Evolutionary conservation across 2,888 invertebrate species (phyloP).

Genomic region (Sussaba pulchella): DNA sequence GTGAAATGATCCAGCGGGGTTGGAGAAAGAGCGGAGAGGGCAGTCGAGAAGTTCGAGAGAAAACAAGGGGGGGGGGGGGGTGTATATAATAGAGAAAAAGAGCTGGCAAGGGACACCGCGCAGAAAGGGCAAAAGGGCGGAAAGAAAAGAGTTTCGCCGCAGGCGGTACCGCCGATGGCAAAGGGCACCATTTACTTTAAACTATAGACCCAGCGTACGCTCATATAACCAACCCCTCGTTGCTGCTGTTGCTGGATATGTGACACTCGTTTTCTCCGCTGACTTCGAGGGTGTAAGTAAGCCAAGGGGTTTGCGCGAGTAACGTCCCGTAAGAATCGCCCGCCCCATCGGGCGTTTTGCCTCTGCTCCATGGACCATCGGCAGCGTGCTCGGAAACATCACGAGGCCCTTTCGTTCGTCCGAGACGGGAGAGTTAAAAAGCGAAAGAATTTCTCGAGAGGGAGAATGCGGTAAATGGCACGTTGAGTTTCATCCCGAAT

Average conservation of each 20-base stretch:
- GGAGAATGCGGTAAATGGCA: slow-evolving; percentile 11
- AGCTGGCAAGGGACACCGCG: slow-evolving; percentile 50
- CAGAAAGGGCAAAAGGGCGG: slow-evolving; percentile 6
- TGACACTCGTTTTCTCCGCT: slow-evolving; percentile 56
- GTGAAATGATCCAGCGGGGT: background rate
- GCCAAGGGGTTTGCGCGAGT: slow-evolving; percentile 40
- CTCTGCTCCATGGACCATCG: slow-evolving; percentile 39
- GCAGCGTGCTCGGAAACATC: no score
- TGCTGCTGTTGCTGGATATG: slow-evolving; percentile 42
- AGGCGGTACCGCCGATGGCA: slow-evolving; percentile 60
- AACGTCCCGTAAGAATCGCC: slow-evolving; percentile 51
- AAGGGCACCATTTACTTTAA: slow-evolving; percentile 67
- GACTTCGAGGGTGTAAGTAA: slow-evolving; percentile 54
- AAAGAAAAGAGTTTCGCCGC: slow-evolving; percentile 57
- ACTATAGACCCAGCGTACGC: slow-evolving; percentile 55
- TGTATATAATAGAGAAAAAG: slow-evolving; percentile 52
- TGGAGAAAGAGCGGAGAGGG: background rate
- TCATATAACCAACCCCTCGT: slow-evolving; percentile 34
- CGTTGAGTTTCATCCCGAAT: slow-evolving; percentile 11
- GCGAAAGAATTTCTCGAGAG: slow-evolving; percentile 41
- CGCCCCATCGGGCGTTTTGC: slow-evolving; percentile 29
- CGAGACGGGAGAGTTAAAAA: slow-evolving; percentile 21
- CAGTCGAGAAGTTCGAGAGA: slow-evolving; percentile 41
- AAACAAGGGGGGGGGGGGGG: slow-evolving; percentile 11
- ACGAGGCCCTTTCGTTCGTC: slow-evolving; percentile 34